Evolutionary conservation across 2,113 vertebrate species (phyloP).

Genomic region (Fregata magnificens): DNA sequence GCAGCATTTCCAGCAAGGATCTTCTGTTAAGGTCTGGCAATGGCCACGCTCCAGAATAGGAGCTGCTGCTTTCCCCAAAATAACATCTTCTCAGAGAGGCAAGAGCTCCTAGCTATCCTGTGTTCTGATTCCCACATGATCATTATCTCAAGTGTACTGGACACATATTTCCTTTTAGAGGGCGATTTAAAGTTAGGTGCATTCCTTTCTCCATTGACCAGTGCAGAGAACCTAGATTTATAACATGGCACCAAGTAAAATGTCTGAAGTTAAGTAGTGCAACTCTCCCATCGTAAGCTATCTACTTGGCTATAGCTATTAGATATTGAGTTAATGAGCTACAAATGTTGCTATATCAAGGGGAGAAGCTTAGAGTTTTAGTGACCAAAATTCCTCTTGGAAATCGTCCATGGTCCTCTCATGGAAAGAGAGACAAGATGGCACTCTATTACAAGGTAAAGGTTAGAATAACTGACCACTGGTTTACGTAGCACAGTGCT

Average conservation of each 20-base stretch:
- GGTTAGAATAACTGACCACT: neutral
- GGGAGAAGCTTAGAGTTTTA: neutral
- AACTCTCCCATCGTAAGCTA: neutral
- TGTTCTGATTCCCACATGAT: fast-evolving
- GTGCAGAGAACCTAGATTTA: neutral
- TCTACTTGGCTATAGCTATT: neutral
- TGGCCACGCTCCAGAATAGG: neutral
- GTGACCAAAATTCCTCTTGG: neutral
- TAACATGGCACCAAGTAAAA: neutral
- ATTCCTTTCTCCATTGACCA: neutral
- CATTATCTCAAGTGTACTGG: neutral
- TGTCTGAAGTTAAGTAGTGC: fast-evolving
- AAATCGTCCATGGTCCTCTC: neutral
- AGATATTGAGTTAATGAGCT: neutral
- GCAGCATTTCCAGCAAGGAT: neutral
- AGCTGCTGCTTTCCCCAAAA: neutral
- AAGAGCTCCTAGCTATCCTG: neutral
- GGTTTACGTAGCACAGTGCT: neutral
- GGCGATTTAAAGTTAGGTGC: neutral
- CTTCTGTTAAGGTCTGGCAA: neutral
- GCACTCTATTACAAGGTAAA: neutral
- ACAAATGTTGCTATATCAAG: neutral
- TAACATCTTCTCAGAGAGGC: neutral
- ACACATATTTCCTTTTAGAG: neutral
- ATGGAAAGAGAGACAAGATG: neutral